phyloP scores from a whole-genome alignment of 2,113 vertebrate species.

The Pelobates fuscus region DNA sequence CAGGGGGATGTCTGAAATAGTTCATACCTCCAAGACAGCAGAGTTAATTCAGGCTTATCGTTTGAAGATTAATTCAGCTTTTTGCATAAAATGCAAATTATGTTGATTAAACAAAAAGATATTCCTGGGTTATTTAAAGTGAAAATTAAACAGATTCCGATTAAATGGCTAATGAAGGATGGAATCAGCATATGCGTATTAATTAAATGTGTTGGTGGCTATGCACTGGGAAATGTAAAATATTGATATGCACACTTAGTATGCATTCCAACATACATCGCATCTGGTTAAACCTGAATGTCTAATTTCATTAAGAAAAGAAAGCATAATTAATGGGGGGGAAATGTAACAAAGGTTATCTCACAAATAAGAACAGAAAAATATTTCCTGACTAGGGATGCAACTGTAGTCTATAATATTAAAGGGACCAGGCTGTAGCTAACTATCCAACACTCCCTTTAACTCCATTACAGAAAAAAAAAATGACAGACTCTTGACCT shows the following conservation, averaged over 20 bases:
- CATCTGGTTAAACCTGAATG: not conserved
- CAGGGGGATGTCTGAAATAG: not conserved
- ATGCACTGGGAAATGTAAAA: not conserved
- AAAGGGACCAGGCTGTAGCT: no score
- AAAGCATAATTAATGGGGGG: no score
- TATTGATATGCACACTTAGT: not conserved
- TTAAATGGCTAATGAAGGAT: constrained; percentile 24
- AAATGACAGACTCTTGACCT: no score
- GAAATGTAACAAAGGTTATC: no score
- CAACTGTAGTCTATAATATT: no score
- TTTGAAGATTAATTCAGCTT: constrained; percentile 19
- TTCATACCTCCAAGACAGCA: not conserved
- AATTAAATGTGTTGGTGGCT: not conserved
- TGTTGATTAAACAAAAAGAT: constrained; percentile 3
- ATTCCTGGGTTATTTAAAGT: constrained; percentile 2
- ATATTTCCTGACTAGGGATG: no score
- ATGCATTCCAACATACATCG: not conserved
- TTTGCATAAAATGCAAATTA: constrained; percentile 1
- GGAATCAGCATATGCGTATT: constrained; percentile 19
- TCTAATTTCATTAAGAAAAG: not conserved
- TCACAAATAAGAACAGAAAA: no score
- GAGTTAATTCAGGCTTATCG: not conserved
- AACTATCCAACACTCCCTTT: no score
- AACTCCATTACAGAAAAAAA: no score
- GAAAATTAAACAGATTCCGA: constrained; percentile 12